These are phyloP conservation scores for Serilophus lunatus DNA, from an alignment of 2,113 vertebrate species.

Conservation along the genomic window DNA sequence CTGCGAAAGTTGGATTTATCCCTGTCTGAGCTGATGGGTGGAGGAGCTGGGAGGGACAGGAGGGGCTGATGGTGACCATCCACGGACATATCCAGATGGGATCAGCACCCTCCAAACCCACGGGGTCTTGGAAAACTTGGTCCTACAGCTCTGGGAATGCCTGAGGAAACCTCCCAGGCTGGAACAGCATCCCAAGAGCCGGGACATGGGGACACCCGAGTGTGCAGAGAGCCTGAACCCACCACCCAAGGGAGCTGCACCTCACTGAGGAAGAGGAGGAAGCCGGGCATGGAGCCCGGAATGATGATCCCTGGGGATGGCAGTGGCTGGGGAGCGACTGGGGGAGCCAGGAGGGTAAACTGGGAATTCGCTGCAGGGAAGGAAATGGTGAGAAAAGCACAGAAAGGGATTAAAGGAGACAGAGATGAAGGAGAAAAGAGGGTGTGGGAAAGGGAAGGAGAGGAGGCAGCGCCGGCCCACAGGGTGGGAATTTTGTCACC, in stretches of 20 bases:
- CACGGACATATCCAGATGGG: not conserved
- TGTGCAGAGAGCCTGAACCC: not conserved
- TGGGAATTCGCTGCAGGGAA: not conserved
- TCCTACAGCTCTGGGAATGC: too few relatives aligned
- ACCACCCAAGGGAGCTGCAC: not conserved
- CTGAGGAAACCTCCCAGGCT: rapidly evolving
- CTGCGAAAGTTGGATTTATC: not conserved
- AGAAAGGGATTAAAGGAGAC: not conserved
- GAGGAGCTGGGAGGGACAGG: not conserved
- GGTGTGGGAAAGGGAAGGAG: not conserved
- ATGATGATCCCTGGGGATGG: rapidly evolving
- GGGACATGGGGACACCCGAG: rapidly evolving
- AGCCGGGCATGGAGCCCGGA: not conserved
- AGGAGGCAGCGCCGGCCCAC: not conserved
- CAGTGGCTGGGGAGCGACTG: rapidly evolving
- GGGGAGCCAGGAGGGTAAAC: not conserved
- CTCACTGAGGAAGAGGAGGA: not conserved
- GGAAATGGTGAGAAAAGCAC: not conserved
- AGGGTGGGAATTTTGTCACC: not conserved
- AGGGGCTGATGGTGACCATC: not conserved
- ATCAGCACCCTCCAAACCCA: not conserved
- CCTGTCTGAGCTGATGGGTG: rapidly evolving
- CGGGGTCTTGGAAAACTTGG: rapidly evolving
- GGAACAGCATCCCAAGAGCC: rapidly evolving
- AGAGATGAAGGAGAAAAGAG: not conserved